Evolutionary conservation across 2,113 vertebrate species (phyloP).

Genomic region (Spheniscus mendiculus): DNA sequence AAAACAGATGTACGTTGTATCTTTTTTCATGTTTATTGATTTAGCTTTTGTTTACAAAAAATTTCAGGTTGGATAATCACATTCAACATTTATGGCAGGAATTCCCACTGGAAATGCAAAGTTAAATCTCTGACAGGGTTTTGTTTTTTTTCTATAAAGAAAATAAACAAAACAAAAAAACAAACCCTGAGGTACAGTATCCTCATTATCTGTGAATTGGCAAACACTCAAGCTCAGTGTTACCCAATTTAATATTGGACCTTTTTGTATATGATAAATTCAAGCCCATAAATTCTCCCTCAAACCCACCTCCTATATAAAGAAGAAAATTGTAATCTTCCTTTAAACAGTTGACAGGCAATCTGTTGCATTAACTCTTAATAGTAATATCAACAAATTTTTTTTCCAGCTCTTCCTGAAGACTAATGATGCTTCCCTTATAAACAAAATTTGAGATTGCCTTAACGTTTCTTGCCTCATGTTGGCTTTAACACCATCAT

Average conservation of each 20-base stretch:
- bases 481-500: background rate
- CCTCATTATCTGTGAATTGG: background rate
- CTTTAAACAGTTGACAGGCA: background rate
- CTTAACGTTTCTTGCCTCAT: background rate
- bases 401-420: background rate
- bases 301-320: background rate
- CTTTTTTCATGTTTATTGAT: background rate
- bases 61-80: conserved; percentile 48
- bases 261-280: background rate
- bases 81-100: conserved; percentile 29
- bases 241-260: background rate
- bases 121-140: background rate
- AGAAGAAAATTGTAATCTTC: background rate
- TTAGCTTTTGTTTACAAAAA: conserved; percentile 39
- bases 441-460: background rate
- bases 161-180: background rate
- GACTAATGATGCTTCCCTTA: background rate
- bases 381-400: background rate
- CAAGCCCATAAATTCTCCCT: background rate
- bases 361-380: background rate
- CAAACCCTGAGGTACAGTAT: background rate
- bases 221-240: background rate
- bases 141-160: background rate
- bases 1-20: background rate
- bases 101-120: conserved; percentile 32